These are phyloP conservation scores for Anas bahamensis DNA, from an alignment of 2,797 vertebrate species.

Conservation along the genomic window DNA sequence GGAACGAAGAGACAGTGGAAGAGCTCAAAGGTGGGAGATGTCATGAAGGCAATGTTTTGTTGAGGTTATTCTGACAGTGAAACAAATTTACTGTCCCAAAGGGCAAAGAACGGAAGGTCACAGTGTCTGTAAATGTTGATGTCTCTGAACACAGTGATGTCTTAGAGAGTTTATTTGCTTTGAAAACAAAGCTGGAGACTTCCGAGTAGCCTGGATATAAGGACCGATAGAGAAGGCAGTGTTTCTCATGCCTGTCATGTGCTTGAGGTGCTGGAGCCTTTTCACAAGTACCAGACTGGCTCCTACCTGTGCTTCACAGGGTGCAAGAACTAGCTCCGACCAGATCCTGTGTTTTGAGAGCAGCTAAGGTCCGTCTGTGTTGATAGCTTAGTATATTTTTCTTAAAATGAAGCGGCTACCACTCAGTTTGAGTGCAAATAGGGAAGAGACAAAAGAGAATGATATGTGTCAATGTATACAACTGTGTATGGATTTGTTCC, in stretches of 20 bases:
- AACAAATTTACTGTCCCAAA: neutral
- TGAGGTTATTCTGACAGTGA: neutral
- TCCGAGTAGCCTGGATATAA: neutral
- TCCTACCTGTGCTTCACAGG: neutral
- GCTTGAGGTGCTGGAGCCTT: neutral
- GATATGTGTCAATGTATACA: neutral
- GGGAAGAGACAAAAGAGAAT: neutral
- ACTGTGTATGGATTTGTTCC: neutral
- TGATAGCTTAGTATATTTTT: neutral
- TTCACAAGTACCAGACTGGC: neutral
- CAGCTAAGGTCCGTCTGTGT: neutral
- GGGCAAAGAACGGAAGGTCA: neutral
- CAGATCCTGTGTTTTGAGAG: neutral
- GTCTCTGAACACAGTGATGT: neutral
- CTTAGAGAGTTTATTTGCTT: neutral
- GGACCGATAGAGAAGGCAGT: neutral
- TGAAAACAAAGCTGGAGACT: neutral
- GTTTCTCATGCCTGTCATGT: neutral
- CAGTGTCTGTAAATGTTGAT: neutral
- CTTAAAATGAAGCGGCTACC: neutral
- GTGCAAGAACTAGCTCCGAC: neutral
- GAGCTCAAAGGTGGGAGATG: neutral
- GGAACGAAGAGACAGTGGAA: neutral
- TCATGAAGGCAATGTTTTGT: neutral
- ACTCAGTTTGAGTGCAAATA: neutral